Conservation (phyloP, 2,888 invertebrate genomes). For the Parthenolecanium corni region DNA sequence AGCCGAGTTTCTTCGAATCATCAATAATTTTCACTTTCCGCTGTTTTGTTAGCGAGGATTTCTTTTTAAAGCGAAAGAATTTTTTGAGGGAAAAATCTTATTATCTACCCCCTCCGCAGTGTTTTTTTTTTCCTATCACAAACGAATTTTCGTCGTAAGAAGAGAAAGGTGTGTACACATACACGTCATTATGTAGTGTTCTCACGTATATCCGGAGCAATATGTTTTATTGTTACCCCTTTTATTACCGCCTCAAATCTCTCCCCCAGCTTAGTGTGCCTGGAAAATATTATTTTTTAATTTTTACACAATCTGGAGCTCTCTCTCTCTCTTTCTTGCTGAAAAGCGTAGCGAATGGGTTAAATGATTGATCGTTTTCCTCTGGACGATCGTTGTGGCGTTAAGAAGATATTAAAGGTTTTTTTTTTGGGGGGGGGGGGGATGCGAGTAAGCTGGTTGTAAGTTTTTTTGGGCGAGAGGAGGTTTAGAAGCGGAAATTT, state of each 20-base stretch:
- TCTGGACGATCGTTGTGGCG: constrained; percentile 14
- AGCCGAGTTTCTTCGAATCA: constrained; percentile 10
- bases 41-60: constrained; percentile 18
- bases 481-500: no score
- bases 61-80: constrained; percentile 17
- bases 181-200: constrained; percentile 16
- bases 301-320: constrained; percentile 19
- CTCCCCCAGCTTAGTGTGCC: constrained; percentile 9
- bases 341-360: constrained; percentile 26
- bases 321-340: no score
- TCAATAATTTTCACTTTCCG: constrained; percentile 27
- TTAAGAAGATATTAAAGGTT: constrained; percentile 11
- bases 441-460: no score
- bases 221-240: constrained; percentile 23
- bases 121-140: background rate
- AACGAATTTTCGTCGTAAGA: no score
- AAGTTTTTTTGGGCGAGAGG: no score
- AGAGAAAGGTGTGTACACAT: background rate
- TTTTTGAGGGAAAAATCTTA: constrained; percentile 24
- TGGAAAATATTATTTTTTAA: constrained; percentile 26
- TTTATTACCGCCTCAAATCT: constrained; percentile 14
- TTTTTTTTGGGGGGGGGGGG: background rate
- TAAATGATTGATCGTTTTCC: constrained; percentile 27
- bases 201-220: constrained; percentile 20
- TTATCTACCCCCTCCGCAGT: background rate